phyloP scores from a whole-genome alignment of 1,140 invertebrate species.

The Lepidurus packardi region DNA sequence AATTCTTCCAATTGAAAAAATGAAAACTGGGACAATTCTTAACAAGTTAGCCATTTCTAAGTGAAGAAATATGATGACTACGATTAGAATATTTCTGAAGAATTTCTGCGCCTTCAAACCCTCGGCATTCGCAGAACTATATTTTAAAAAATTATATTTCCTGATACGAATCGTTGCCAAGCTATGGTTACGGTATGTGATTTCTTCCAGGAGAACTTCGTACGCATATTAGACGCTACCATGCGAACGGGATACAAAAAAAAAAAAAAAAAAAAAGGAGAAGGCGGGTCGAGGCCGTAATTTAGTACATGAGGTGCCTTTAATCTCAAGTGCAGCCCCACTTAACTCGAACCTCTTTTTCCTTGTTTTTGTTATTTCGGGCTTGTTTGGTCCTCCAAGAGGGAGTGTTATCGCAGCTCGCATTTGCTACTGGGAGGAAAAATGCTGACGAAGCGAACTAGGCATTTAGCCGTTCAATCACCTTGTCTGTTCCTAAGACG shows the following conservation, averaged over 20 bases:
- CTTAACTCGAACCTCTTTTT: background rate
- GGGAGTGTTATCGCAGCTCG: background rate
- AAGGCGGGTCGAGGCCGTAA: background rate
- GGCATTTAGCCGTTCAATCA: too few species aligned
- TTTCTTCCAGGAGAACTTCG: too few species aligned
- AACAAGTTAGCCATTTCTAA: too few species aligned
- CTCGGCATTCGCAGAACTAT: background rate
- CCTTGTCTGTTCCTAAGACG: too few species aligned
- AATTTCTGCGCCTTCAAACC: background rate
- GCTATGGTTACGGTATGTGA: too few species aligned
- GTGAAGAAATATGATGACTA: too few species aligned
- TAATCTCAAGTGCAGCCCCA: conserved; percentile 15
- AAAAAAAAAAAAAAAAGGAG: background rate
- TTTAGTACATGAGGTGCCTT: background rate
- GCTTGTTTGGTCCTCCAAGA: background rate
- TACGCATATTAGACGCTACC: too few species aligned
- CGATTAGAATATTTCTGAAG: background rate
- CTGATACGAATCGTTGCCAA: background rate
- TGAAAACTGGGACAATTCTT: too few species aligned
- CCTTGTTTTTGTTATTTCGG: background rate
- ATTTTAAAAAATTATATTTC: background rate
- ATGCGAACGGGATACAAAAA: background rate
- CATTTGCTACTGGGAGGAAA: too few species aligned
- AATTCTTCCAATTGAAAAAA: too few species aligned
- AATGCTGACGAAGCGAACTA: too few species aligned